These are phyloP conservation scores for Dynastes maya DNA, from an alignment of 2,888 invertebrate species.

Conservation along the genomic window DNA sequence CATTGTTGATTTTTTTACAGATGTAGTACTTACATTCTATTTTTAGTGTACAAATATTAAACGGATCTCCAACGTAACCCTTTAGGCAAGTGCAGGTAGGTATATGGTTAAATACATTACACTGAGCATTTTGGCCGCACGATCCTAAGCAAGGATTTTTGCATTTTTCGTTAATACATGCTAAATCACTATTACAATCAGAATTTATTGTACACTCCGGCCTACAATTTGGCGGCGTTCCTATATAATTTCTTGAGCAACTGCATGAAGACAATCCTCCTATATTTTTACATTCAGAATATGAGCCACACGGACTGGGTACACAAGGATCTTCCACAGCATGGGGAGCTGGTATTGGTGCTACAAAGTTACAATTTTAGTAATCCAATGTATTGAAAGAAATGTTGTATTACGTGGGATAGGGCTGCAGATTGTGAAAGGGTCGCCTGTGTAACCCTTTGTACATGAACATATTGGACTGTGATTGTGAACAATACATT, in stretches of 20 bases:
- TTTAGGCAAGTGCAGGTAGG: slow-evolving; percentile 80
- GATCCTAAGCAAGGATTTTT: slow-evolving; percentile 85
- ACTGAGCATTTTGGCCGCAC: slow-evolving; percentile 82
- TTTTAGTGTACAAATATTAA: slow-evolving; percentile 70
- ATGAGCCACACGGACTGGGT: slow-evolving; percentile 73
- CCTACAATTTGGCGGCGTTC: slow-evolving; percentile 80
- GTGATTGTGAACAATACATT: slow-evolving; percentile 84
- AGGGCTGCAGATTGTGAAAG: slow-evolving; percentile 77
- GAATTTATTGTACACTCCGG: slow-evolving; percentile 81
- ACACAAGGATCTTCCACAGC: slow-evolving; percentile 70
- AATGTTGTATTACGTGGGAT: slow-evolving; percentile 64
- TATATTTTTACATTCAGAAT: slow-evolving; percentile 74
- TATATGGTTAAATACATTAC: slow-evolving; percentile 83
- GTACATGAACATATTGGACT: slow-evolving; percentile 83
- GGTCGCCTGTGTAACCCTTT: slow-evolving; percentile 80
- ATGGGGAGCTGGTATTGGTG: slow-evolving; percentile 49
- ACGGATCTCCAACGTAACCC: slow-evolving; percentile 75
- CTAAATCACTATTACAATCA: slow-evolving; percentile 81
- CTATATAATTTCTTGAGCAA: slow-evolving; percentile 77
- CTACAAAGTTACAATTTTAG: slow-evolving; percentile 49
- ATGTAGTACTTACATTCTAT: slow-evolving; percentile 58
- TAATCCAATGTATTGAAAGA: neutral
- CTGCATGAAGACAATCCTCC: slow-evolving; percentile 78
- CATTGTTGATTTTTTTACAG: slow-evolving; percentile 49
- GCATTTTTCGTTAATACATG: slow-evolving; percentile 85